Evolutionary conservation across 2,888 invertebrate genomes (phyloP).

Genomic region (Habrosyne pyritoides): DNA sequence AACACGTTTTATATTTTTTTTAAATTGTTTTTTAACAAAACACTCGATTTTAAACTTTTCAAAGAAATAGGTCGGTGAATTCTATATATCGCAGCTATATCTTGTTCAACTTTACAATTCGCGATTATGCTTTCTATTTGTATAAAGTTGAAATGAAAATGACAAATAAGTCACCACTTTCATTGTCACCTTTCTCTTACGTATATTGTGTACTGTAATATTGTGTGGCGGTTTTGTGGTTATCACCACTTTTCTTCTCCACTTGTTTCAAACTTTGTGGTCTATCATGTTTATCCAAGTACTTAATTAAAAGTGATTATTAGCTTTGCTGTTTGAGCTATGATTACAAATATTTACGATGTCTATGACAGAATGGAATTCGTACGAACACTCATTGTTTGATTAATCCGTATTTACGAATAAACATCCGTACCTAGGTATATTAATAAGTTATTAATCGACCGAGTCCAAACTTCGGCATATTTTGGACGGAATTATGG

Average conservation of each 20-base stretch:
- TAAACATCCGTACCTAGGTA: not conserved
- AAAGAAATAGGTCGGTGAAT: no score
- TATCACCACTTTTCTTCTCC: constrained; percentile 22
- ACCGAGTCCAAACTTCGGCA: not conserved
- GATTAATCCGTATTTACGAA: not conserved
- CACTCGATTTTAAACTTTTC: no score
- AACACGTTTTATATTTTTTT: no score
- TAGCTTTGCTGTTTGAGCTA: not conserved
- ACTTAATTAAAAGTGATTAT: not conserved
- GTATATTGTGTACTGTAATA: constrained; percentile 6
- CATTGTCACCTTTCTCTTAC: constrained; percentile 43
- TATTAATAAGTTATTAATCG: not conserved
- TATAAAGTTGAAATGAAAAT: constrained; percentile 10
- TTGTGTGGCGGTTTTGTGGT: constrained; percentile 9
- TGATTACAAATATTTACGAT: not conserved
- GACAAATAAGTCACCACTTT: constrained; percentile 30
- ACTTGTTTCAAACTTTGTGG: constrained; percentile 11
- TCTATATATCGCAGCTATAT: no score
- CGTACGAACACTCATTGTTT: not conserved
- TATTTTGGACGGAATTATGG: not conserved
- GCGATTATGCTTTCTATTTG: constrained; percentile 26
- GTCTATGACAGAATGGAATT: not conserved
- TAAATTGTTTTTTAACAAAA: no score
- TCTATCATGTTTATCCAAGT: constrained; percentile 22
- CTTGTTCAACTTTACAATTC: not conserved